phyloP scores from a whole-genome alignment of 2,888 invertebrate species.

The Apodemia zela region DNA sequence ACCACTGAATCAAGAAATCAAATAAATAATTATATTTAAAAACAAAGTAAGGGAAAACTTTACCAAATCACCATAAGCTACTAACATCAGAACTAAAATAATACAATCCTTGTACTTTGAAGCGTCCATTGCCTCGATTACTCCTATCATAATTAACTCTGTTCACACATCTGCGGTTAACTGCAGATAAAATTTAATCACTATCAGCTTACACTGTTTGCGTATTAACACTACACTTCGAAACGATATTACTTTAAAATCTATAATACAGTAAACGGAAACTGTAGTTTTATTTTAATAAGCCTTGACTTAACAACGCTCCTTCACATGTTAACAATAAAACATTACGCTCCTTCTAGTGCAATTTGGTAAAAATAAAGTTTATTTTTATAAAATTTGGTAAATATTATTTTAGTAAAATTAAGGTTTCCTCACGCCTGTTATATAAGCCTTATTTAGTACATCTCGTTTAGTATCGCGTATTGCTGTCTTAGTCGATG shows the following conservation, averaged over 20 bases:
- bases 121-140: neutral
- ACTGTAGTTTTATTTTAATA: neutral
- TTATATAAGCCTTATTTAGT: too few species aligned
- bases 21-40: too few species aligned
- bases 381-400: too few species aligned
- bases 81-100: neutral
- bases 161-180: constrained; percentile 28
- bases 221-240: neutral
- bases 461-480: too few species aligned
- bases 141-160: neutral
- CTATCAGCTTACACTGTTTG: neutral
- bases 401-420: too few species aligned
- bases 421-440: too few species aligned
- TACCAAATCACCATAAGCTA: constrained; percentile 2
- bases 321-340: too few species aligned
- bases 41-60: neutral
- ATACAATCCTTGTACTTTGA: neutral
- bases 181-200: constrained; percentile 31
- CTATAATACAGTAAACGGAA: neutral
- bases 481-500: too few species aligned
- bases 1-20: neutral
- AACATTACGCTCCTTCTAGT: too few species aligned
- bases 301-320: too few species aligned
- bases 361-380: too few species aligned
- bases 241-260: neutral